Evolutionary conservation across 2,797 vertebrate species (phyloP).

Genomic region (Acrocephalus scirpaceus): DNA sequence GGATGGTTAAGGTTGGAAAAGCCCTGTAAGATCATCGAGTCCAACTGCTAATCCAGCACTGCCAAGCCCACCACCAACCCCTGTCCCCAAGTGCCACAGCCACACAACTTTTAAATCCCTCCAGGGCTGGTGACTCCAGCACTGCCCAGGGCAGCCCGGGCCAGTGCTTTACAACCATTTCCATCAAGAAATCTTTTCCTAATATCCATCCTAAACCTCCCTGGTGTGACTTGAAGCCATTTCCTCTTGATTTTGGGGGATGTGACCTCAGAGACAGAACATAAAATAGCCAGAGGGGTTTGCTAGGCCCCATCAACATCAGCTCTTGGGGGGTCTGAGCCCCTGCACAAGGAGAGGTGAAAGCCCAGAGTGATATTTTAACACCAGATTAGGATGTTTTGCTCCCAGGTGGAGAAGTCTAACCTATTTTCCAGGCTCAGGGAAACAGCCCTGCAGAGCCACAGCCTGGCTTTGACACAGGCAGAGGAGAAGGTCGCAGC

Average conservation of each 20-base stretch:
- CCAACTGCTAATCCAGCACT: not conserved
- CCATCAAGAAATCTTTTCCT: not conserved
- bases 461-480: rapidly evolving
- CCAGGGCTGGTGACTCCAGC: not conserved
- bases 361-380: not conserved
- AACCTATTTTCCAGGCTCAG: not conserved
- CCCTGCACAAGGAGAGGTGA: rapidly evolving
- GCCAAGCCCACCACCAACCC: not conserved
- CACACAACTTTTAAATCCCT: not conserved
- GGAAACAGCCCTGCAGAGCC: not conserved
- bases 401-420: not conserved
- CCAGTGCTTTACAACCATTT: not conserved
- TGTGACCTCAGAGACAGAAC: not conserved
- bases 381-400: not conserved
- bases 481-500: no score
- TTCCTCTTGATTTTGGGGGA: not conserved
- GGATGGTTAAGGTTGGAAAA: not conserved
- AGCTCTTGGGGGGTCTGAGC: not conserved
- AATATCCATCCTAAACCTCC: not conserved
- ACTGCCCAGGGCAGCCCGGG: not conserved
- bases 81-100: not conserved
- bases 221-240: not conserved
- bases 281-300: not conserved
- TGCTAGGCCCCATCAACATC: not conserved
- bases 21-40: not conserved